Evolutionary conservation across 2,113 vertebrate species (phyloP), one percentile per base, ranked within the genome.

Genomic region (Cyprinus carpio): DNA sequence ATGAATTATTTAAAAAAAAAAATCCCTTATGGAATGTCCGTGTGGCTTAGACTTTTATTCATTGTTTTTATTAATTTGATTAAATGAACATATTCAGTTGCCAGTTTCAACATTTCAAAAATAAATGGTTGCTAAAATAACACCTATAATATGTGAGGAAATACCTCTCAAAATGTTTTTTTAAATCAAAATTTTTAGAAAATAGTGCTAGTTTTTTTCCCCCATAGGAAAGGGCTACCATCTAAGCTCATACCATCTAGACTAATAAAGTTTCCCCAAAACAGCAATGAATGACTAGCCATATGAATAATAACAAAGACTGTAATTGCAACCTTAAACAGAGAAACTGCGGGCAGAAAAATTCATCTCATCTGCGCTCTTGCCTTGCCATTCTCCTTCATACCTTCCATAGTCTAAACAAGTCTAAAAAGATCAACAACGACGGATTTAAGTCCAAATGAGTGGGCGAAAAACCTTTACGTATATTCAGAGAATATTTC

Each of bases 361-460:
- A 27, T 54, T 10, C 1, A 23, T 65, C 79, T 75, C 40, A 40
- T 71, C 67, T n/a, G 67, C 20, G 2, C 20, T n/a, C 9, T 12
- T 12, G 34, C 18, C 54, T 43, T 27, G 27, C 58, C 43, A 69
- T 46, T 75, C 84, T 80, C 34, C 69, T 88, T 84, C 54, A 82
- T 81, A 82, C 49, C 51, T 72, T 76, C 77, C n/a, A n/a, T 86
- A 84, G 77, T 82, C 85, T 88, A 86, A 88, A 86, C 84, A 84
- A 84, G 84, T 75, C 81, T 75, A 76, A 80, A 83, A 86, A 78
- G 56, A 86, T 86, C 72, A 86, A 85, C 84, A 88, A 88, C 49
- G 34, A 27, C 2, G 75, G 81, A 72, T 67, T 81, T 67, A 88
- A 86, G 56, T 83, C 87, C 67, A 81, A 81, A 81, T 2, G 56